phyloP scores from a whole-genome alignment of 2,888 invertebrate genomes.

The Cecidostiba fungosa region DNA sequence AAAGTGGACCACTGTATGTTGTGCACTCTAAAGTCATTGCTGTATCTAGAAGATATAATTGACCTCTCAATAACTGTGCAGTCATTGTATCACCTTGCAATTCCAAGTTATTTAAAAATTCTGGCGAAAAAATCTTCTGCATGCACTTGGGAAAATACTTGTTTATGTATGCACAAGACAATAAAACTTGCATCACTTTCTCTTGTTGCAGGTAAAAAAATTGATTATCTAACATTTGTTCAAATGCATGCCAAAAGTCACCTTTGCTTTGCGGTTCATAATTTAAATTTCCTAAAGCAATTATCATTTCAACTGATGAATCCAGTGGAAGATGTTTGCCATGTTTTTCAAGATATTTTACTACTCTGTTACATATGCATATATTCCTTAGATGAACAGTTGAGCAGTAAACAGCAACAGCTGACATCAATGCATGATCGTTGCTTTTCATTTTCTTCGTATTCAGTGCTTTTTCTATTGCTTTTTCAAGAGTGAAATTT shows the following conservation, averaged over 20 bases:
- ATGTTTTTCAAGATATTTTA: slow-evolving; percentile 82
- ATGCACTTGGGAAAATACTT: slow-evolving; percentile 84
- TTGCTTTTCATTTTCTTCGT: slow-evolving; percentile 81
- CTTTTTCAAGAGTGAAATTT: slow-evolving; percentile 82
- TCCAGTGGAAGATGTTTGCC: slow-evolving; percentile 81
- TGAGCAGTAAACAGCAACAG: slow-evolving; percentile 84
- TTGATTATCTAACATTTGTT: slow-evolving; percentile 82
- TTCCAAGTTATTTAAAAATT: slow-evolving; percentile 83
- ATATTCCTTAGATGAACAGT: slow-evolving; percentile 83
- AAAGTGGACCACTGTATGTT: slow-evolving; percentile 83
- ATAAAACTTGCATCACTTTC: slow-evolving; percentile 83
- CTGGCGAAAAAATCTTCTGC: slow-evolving; percentile 83
- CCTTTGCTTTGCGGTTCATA: slow-evolving; percentile 81
- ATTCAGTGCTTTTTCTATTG: slow-evolving; percentile 84
- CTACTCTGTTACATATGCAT: slow-evolving; percentile 83
- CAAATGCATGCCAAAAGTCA: slow-evolving; percentile 83
- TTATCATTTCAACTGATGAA: slow-evolving; percentile 83
- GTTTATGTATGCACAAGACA: slow-evolving; percentile 85
- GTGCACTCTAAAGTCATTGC: slow-evolving; percentile 84
- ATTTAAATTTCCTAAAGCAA: slow-evolving; percentile 84
- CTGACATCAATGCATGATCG: slow-evolving; percentile 83
- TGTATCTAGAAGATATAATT: slow-evolving; percentile 84
- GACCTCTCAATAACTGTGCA: slow-evolving; percentile 78
- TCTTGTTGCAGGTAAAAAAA: slow-evolving; percentile 83
- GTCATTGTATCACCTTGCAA: slow-evolving; percentile 76